phyloP scores from a whole-genome alignment of 2,888 invertebrate species.

The Calephelis perditalis region DNA sequence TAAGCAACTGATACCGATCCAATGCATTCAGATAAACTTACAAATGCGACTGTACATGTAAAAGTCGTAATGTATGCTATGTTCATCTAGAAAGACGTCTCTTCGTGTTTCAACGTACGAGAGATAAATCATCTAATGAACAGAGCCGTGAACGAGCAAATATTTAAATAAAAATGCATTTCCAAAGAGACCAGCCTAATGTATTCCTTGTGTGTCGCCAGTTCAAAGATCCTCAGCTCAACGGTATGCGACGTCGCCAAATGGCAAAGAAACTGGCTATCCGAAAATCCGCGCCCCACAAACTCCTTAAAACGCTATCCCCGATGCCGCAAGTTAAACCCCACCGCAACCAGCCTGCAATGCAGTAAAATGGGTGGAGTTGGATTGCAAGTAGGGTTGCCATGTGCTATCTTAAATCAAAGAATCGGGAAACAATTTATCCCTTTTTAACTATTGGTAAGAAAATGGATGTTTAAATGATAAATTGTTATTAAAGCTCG shows the following conservation, averaged over 20 bases:
- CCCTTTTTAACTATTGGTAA: too few relatives aligned
- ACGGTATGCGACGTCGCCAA: conserved; percentile 10
- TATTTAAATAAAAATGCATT: conserved; percentile 1
- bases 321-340: conserved; percentile 27
- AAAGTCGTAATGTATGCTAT: too few relatives aligned
- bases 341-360: conserved; percentile 31
- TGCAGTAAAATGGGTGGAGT: conserved; percentile 28
- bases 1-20: too few relatives aligned
- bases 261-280: conserved; percentile 16
- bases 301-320: conserved; percentile 27
- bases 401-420: neutral
- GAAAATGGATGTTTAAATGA: too few relatives aligned
- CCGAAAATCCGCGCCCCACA: conserved; percentile 26
- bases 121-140: neutral
- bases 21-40: too few relatives aligned
- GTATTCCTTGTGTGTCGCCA: conserved; percentile 7
- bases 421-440: too few relatives aligned
- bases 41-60: too few relatives aligned
- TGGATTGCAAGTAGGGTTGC: conserved; percentile 8
- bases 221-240: conserved; percentile 7
- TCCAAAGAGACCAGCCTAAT: conserved; percentile 4
- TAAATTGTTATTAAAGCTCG: too few relatives aligned
- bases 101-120: too few relatives aligned
- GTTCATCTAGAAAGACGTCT: too few relatives aligned
- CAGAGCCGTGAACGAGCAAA: neutral